Conservation (phyloP, 2,113 vertebrate species). For the Heptranchias perlo region DNA sequence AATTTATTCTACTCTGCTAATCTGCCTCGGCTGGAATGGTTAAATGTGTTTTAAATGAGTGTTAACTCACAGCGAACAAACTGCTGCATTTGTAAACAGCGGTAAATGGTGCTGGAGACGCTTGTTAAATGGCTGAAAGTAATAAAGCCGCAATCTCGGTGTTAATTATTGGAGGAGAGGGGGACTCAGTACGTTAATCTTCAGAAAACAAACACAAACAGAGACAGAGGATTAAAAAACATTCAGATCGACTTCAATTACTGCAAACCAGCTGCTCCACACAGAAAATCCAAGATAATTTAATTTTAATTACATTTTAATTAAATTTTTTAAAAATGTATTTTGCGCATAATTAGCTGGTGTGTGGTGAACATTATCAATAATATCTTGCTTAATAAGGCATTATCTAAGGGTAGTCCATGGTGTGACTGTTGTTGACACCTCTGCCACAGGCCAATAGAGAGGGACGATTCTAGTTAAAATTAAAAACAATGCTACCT, state of each 20-base stretch:
- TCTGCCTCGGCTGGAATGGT: background rate
- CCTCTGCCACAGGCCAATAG: background rate
- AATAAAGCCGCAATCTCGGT: background rate
- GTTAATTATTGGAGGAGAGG: constrained; percentile 35
- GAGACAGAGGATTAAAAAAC: constrained; percentile 30
- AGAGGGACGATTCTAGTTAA: background rate
- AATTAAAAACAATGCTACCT: background rate
- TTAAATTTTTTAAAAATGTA: constrained; percentile 11
- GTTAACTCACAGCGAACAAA: constrained; percentile 21
- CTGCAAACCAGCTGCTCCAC: constrained; percentile 1
- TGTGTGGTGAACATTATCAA: constrained; percentile 17
- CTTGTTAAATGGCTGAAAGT: constrained; percentile 23
- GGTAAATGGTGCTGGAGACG: background rate
- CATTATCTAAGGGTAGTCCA: background rate
- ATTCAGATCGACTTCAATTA: constrained; percentile 31
- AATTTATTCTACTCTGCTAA: background rate
- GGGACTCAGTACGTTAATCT: background rate
- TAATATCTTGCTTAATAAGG: constrained; percentile 26
- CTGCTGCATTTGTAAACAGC: constrained; percentile 12
- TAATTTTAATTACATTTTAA: constrained; percentile 37
- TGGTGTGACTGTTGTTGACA: background rate
- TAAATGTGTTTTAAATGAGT: constrained; percentile 30
- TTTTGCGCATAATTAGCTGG: constrained; percentile 30
- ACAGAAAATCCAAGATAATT: background rate
- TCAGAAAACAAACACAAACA: constrained; percentile 8